Evolutionary conservation across 2,113 vertebrate genomes (phyloP), one percentile per base, ranked within the genome.

Genomic region (Mesocricetus auratus): DNA sequence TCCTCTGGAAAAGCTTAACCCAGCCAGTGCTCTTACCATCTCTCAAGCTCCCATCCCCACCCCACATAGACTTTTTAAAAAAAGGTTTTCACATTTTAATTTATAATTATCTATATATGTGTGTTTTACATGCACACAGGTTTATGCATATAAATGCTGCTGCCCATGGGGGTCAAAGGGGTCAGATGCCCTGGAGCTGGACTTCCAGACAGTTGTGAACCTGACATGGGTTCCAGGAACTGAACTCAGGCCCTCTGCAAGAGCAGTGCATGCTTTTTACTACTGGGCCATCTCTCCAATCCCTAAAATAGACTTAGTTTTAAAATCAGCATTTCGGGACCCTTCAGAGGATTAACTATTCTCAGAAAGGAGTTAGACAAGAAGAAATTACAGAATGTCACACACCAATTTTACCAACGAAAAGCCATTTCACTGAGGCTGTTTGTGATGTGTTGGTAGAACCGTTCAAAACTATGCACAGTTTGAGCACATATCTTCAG

Each of bases 311-410:
- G 47, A 36, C 77, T 53, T 78, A 47, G 15, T 78, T 53, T 78
- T 36, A 58, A 93, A 94, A 88, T n/a, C 39, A 94, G 62, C 50
- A n/a, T 56, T 31, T 12, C 36, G 73, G 78, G 89, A 79, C 45
- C 86, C 17, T 85, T 85, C 13, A 45, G n/a, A 58, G 26, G 56
- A 75, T 17, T 56, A 4, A 56, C 0, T 86, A 8, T 45, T 36
- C 60, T 81, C 31, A 90, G 58, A 77, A 90, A 71, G 42, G 53
- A 88, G 1, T 56, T 47, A 5, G 19, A 33, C 73, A 42, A 29
- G 53, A 73, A 71, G 73, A 82, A 85, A 53, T 53, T 31, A 45
- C 33, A 73, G 50, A 69, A 10, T 94, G 66, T 64, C 42, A 82
- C 87, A 36, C 87, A 50, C 87, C 89, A 73, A 50, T 74, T 88